These are phyloP conservation scores for Agrilus planipennis DNA, from an alignment of 1,140 invertebrate genomes.

Conservation along the genomic window DNA sequence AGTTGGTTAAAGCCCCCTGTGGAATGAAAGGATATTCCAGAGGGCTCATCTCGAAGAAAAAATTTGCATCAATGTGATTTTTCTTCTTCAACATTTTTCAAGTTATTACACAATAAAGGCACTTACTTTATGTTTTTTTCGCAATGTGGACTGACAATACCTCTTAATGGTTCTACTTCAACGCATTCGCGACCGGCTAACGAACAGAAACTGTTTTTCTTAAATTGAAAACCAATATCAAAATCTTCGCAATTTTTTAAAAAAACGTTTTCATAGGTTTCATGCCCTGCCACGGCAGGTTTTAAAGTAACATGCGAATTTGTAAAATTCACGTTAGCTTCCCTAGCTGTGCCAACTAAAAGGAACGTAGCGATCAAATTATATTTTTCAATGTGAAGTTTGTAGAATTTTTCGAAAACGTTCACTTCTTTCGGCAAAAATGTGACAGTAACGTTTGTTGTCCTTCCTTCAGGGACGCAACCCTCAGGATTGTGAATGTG, in stretches of 20 bases:
- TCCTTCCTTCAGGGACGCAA: constrained; percentile 27
- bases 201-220: constrained; percentile 26
- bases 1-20: no score
- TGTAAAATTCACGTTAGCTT: constrained; percentile 31
- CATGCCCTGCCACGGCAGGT: constrained; percentile 26
- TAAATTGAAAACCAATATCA: constrained; percentile 27
- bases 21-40: no score
- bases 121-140: constrained; percentile 18
- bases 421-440: constrained; percentile 32
- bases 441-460: constrained; percentile 27
- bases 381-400: constrained; percentile 33
- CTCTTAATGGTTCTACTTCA: constrained; percentile 29
- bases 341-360: constrained; percentile 31
- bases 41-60: no score
- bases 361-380: constrained; percentile 31
- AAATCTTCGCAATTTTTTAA: constrained; percentile 33
- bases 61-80: no score
- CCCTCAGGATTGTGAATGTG: constrained; percentile 29
- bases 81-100: no score
- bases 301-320: constrained; percentile 26
- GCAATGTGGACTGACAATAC: constrained; percentile 24
- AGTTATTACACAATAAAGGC: background rate
- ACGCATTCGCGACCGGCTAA: constrained; percentile 28
- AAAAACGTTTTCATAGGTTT: constrained; percentile 16
- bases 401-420: constrained; percentile 35